phyloP scores from a whole-genome alignment of 2,797 vertebrate species.

The Choloepus didactylus region DNA sequence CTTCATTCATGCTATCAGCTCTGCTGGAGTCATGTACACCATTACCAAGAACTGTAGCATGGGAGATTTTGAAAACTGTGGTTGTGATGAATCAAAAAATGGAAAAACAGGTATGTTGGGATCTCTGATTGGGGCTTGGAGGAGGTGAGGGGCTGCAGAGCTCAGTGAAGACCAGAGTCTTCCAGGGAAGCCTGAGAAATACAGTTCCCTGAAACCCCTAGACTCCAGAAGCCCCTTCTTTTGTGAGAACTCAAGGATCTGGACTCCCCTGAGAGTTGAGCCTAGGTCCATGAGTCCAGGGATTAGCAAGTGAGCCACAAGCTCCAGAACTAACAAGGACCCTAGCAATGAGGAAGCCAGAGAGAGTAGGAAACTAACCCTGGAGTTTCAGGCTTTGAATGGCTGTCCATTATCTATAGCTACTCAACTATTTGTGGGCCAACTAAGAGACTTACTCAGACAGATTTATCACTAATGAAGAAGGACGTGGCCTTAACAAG shows the following conservation, averaged over 20 bases:
- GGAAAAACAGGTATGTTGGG: constrained; percentile 92
- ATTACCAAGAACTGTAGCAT: constrained; percentile 98
- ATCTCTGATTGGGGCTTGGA: not conserved
- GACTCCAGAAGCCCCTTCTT: not conserved
- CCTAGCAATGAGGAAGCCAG: not conserved
- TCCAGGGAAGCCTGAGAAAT: not conserved
- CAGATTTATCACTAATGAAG: constrained; percentile 27
- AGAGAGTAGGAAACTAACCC: not conserved
- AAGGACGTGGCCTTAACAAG: not conserved
- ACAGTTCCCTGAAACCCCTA: not conserved
- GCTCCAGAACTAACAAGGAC: constrained; percentile 36
- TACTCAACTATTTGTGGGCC: not conserved
- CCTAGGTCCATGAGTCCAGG: not conserved
- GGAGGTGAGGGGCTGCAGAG: not conserved
- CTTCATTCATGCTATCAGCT: constrained; percentile 97
- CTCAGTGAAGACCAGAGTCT: not conserved
- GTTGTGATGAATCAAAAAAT: constrained; percentile 96
- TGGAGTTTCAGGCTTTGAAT: not conserved
- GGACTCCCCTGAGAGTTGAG: not conserved
- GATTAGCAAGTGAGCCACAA: not conserved
- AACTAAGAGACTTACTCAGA: constrained; percentile 1
- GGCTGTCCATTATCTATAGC: not conserved
- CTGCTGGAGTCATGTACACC: constrained; percentile 97
- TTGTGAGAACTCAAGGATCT: not conserved
- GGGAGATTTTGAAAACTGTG: constrained; percentile 97